These are phyloP conservation scores for Hermetia illucens DNA, from an alignment of 1,140 invertebrate genomes.

Conservation along the genomic window DNA sequence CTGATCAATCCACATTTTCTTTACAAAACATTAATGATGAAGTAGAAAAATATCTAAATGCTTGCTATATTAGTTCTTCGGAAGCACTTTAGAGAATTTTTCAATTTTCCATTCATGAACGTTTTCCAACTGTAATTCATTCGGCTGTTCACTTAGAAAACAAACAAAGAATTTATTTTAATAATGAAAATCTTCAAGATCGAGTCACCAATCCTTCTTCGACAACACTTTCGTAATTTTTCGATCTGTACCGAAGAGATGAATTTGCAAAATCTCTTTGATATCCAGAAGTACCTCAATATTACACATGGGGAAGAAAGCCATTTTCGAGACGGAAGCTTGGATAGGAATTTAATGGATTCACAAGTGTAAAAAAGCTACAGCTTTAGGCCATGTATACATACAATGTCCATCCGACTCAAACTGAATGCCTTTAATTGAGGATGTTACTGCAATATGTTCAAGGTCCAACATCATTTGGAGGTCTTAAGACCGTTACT, in stretches of 20 bases:
- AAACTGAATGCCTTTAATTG: slow-evolving; percentile 25
- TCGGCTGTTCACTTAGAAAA: slow-evolving; percentile 28
- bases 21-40: not conserved
- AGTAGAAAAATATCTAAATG: slow-evolving; percentile 19
- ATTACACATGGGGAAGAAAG: slow-evolving; percentile 29
- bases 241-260: slow-evolving; percentile 18
- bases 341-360: slow-evolving; percentile 10
- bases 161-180: slow-evolving; percentile 24
- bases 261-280: slow-evolving; percentile 26
- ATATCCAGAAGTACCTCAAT: slow-evolving; percentile 28
- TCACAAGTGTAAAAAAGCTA: slow-evolving; percentile 11
- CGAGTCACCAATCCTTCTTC: slow-evolving; percentile 10
- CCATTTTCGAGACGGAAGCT: slow-evolving; percentile 1
- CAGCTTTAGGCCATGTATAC: slow-evolving; percentile 20
- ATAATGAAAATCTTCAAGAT: slow-evolving; percentile 12
- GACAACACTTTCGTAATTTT: slow-evolving; percentile 27
- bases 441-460: slow-evolving; percentile 23
- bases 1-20: slow-evolving; percentile 9
- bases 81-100: slow-evolving; percentile 30
- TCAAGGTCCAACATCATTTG: slow-evolving; percentile 25
- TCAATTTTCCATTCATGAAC: slow-evolving; percentile 19
- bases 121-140: slow-evolving; percentile 22
- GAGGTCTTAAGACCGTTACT: slow-evolving; percentile 24
- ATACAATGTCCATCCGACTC: slow-evolving; percentile 24
- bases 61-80: slow-evolving; percentile 28